Conservation (phyloP, 2,888 invertebrate genomes). For the Pyralis farinalis region DNA sequence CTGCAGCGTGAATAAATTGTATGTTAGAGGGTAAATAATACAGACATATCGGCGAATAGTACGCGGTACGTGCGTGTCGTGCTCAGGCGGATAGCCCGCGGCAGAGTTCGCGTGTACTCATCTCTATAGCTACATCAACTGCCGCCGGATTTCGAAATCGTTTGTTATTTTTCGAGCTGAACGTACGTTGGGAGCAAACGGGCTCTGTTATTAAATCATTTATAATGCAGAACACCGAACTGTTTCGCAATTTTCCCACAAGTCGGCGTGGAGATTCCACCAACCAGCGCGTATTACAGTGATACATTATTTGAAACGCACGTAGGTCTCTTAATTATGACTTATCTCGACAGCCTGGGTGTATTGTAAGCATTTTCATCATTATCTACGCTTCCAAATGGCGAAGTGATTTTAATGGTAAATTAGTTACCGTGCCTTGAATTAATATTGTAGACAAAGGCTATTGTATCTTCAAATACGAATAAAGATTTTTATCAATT, state of each 20-base stretch:
- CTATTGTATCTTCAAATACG: too few relatives aligned
- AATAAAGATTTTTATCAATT: too few relatives aligned
- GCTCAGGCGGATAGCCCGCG: slow-evolving; percentile 26
- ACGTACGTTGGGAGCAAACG: slow-evolving; percentile 70
- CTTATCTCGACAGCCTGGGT: slow-evolving; percentile 4
- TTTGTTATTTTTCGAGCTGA: slow-evolving; percentile 74
- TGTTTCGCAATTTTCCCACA: slow-evolving; percentile 77
- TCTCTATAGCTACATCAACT: slow-evolving; percentile 35
- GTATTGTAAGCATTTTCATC: slow-evolving; percentile 14
- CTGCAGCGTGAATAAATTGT: slow-evolving; percentile 17
- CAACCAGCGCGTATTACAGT: slow-evolving; percentile 34
- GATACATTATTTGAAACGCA: slow-evolving; percentile 33
- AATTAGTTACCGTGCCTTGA: slow-evolving; percentile 1
- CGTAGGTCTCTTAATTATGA: slow-evolving; percentile 29
- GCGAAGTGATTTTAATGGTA: background rate
- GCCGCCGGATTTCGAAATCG: slow-evolving; percentile 67
- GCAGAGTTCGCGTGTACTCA: slow-evolving; percentile 36
- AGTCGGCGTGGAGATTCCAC: slow-evolving; percentile 37
- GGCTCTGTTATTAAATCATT: slow-evolving; percentile 79
- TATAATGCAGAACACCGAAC: slow-evolving; percentile 78
- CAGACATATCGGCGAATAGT: slow-evolving; percentile 14
- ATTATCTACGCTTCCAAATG: slow-evolving; percentile 16
- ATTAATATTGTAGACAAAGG: background rate
- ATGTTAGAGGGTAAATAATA: slow-evolving; percentile 19
- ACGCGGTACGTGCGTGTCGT: background rate